Base-by-base conservation (phyloP, 2,113 vertebrate species). In the Thinocorus orbignyianus region DNA sequence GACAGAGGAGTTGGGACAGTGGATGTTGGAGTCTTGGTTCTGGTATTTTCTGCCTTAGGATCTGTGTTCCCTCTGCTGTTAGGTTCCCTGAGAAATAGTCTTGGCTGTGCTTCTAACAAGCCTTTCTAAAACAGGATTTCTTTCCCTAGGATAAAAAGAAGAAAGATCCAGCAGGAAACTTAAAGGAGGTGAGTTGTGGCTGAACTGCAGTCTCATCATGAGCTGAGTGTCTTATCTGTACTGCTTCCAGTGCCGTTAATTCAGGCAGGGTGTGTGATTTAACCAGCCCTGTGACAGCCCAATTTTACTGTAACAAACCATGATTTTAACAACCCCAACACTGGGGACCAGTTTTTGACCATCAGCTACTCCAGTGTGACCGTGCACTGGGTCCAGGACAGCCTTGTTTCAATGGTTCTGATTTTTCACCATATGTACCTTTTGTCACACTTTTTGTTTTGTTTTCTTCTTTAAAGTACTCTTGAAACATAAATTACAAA, bases 131-230 rank as follows among this genome's bases (percentile, higher is more conserved):
- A 39, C n/a, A 14, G 18, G 4, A 2, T 37, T 72, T 86, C 30
- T 87, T 4, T 54, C 77, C 87, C 24, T 69, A 99, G 99, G 96
- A 93, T 6, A 98, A 98, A 77, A 98, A 98, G 87, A 97, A 98
- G 86, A 98, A 98, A 84, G 97, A 98, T 88, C 93, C 93, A 55
- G 44, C 69, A 15, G 74, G 46, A 25, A 95, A 93, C 37, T 97
- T 98, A 95, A 97, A 98, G 97, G 88, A 98, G 97, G 99, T 99
- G 97, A 98, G 98, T 97, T 46, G 57, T 44, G 35, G 11, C 26
- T 68, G 31, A 48, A 6, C 16, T 57, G 35, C 16, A 57, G 6
- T 25, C 22, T 24, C 13, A 72, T 26, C 19, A 5, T n/a, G 58
- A 58, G 35, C 28, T 61, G 33, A n/a, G 1, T 5, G 6, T 11